Conservation (phyloP, 2,797 vertebrate genomes). For the Typhlichthys subterraneus region DNA sequence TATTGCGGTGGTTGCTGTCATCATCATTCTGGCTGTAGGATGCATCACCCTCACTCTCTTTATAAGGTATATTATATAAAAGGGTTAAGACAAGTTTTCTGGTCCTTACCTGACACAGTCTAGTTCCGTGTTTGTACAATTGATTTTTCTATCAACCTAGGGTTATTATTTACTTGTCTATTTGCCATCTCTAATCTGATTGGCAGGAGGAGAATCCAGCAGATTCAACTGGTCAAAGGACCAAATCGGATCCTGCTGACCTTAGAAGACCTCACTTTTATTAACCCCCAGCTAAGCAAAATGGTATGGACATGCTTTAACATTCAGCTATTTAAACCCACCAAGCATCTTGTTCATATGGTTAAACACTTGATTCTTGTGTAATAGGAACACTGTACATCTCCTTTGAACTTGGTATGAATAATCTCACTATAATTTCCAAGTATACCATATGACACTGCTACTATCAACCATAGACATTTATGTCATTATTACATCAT, state of each 20-base stretch:
- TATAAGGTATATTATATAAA: slow-evolving; percentile 69
- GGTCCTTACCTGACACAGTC: background rate
- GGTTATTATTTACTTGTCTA: background rate
- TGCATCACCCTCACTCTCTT: slow-evolving; percentile 68
- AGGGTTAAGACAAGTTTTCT: too few relatives aligned
- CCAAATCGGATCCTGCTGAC: slow-evolving; percentile 88
- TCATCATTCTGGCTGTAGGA: slow-evolving; percentile 66
- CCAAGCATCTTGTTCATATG: background rate
- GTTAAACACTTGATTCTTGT: too few relatives aligned
- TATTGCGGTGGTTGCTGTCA: slow-evolving; percentile 72
- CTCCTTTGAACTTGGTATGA: too few relatives aligned
- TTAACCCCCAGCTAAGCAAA: slow-evolving; percentile 86
- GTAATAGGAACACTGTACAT: too few relatives aligned
- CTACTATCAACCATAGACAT: too few relatives aligned
- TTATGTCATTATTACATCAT: too few relatives aligned
- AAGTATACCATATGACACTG: too few relatives aligned
- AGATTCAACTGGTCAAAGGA: slow-evolving; percentile 88
- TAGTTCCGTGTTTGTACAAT: background rate
- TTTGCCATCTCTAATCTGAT: slow-evolving; percentile 6
- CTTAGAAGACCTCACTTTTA: slow-evolving; percentile 88
- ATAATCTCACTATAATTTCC: too few relatives aligned
- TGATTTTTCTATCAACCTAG: background rate
- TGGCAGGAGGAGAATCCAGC: slow-evolving; percentile 81
- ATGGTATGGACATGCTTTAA: slow-evolving; percentile 69
- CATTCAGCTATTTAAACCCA: background rate